Evolutionary conservation across 2,888 invertebrate genomes (phyloP).

Genomic region (Ochlodes sylvanus): DNA sequence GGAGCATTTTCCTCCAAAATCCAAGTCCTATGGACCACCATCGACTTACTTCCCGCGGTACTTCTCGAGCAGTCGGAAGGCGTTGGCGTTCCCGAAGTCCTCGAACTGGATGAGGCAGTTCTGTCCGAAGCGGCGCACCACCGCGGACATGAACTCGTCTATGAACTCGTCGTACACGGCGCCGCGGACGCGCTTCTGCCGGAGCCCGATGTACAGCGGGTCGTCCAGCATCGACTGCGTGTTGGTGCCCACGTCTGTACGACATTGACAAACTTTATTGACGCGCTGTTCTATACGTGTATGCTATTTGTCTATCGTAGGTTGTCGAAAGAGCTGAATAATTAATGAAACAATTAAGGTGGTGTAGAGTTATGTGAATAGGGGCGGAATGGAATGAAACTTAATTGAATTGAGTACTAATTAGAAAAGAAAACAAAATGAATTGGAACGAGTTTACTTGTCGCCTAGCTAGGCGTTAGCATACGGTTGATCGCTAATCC

Average conservation of each 20-base stretch:
- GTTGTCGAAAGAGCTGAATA: too few relatives aligned
- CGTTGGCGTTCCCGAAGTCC: constrained; percentile 99
- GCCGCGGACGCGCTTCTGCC: constrained; percentile 93
- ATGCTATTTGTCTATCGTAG: too few relatives aligned
- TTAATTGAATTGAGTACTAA: too few relatives aligned
- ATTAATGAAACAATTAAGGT: too few relatives aligned
- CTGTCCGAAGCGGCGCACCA: constrained; percentile 93
- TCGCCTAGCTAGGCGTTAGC: too few relatives aligned
- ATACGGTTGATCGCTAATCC: too few relatives aligned
- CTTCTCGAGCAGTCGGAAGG: constrained; percentile 95
- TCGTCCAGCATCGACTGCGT: constrained; percentile 94
- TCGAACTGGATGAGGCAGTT: constrained; percentile 97
- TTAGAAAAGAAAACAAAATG: too few relatives aligned
- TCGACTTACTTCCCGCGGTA: constrained; percentile 92
- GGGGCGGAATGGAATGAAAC: too few relatives aligned
- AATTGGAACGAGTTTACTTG: too few relatives aligned
- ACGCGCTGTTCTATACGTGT: background rate
- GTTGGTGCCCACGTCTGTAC: constrained; percentile 94
- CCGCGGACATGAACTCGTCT: constrained; percentile 98
- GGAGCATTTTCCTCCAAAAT: background rate
- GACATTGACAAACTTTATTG: background rate
- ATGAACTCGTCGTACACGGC: constrained; percentile 95
- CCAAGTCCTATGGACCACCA: background rate
- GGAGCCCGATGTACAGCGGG: constrained; percentile 97
- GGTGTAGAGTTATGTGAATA: too few relatives aligned